A percentile compares a stretch with the other conserved stretches of the same genome.
Conservation (phyloP, 2,797 vertebrate genomes). For the Echeneis naucrates region DNA sequence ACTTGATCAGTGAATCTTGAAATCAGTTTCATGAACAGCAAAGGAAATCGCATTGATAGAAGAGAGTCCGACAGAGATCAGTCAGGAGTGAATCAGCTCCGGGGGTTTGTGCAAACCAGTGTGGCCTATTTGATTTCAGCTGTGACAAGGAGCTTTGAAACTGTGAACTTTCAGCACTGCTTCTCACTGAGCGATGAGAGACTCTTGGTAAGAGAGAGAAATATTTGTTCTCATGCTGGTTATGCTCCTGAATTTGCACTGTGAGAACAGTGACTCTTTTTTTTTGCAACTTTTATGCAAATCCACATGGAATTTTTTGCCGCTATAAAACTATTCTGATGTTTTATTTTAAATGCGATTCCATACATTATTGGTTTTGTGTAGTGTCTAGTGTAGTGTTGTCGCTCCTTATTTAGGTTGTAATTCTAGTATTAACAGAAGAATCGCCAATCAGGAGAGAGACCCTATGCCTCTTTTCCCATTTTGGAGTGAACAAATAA, state of each 20-base stretch:
- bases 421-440: too few relatives aligned
- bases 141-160: slow-evolving; percentile 10
- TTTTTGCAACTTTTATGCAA: neutral
- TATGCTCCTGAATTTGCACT: slow-evolving; percentile 10
- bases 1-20: neutral
- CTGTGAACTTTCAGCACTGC: slow-evolving; percentile 27
- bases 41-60: neutral
- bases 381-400: too few relatives aligned
- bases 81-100: neutral
- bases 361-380: too few relatives aligned
- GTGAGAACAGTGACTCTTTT: neutral
- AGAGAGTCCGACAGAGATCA: neutral
- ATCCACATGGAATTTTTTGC: neutral
- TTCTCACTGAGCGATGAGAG: slow-evolving; percentile 13
- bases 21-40: neutral
- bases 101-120: neutral
- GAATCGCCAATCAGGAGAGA: too few relatives aligned
- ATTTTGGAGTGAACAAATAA: too few relatives aligned
- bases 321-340: too few relatives aligned
- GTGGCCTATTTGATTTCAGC: slow-evolving; percentile 34
- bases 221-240: neutral
- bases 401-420: too few relatives aligned
- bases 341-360: too few relatives aligned
- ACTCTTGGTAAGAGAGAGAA: slow-evolving; percentile 23
- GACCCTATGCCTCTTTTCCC: too few relatives aligned